Evolutionary conservation across 1,140 invertebrate species (phyloP).

Genomic region (Contarinia nasturtii): DNA sequence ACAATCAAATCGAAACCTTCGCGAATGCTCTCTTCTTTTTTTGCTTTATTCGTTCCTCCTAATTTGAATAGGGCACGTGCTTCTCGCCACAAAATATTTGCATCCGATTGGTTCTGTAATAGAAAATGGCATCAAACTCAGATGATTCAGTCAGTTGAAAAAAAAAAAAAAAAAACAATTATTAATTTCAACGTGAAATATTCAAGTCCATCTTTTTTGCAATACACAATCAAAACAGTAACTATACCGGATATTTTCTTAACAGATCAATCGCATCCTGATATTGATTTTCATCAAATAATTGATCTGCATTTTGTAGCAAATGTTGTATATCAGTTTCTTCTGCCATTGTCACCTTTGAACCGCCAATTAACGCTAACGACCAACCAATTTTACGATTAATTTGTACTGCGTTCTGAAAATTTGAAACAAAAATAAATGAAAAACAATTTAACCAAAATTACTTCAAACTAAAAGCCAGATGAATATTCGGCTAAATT

Average conservation of each 20-base stretch:
- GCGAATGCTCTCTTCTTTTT: constrained; percentile 33
- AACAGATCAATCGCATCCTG: constrained; percentile 25
- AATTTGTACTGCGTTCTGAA: too few relatives aligned
- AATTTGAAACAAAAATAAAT: too few relatives aligned
- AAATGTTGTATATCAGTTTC: constrained; percentile 1
- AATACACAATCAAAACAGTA: too few relatives aligned
- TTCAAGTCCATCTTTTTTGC: too few relatives aligned
- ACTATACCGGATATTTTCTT: constrained; percentile 16
- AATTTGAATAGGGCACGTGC: constrained; percentile 51
- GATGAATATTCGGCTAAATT: too few relatives aligned
- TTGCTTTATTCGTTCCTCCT: constrained; percentile 35
- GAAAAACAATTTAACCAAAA: too few relatives aligned
- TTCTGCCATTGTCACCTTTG: too few relatives aligned
- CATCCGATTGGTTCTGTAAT: constrained; percentile 33
- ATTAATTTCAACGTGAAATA: too few relatives aligned
- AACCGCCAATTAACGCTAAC: too few relatives aligned
- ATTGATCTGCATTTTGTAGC: constrained; percentile 22
- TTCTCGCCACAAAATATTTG: constrained; percentile 57
- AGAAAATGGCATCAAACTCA: not conserved
- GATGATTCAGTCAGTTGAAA: not conserved
- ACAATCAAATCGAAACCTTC: constrained; percentile 43
- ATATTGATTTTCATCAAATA: constrained; percentile 27
- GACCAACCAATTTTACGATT: too few relatives aligned
- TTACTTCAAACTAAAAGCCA: too few relatives aligned
- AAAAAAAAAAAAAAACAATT: not conserved